Percentiles rank a stretch among this genome's conserved stretches.
Conservation (phyloP, 2,888 invertebrate species). For the Lacanobia wlatinum region DNA sequence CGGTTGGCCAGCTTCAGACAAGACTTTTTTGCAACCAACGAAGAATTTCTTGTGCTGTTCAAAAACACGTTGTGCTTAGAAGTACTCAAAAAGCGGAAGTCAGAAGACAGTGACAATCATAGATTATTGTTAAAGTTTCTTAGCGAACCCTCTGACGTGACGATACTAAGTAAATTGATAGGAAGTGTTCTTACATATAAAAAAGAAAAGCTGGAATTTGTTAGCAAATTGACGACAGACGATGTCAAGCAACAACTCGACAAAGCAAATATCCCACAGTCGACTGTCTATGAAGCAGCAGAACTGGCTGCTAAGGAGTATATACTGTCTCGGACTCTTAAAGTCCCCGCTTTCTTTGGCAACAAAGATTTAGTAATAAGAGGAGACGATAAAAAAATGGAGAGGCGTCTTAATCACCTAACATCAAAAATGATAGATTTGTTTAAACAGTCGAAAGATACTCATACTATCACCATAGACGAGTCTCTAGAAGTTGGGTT, state of each 20-base stretch:
- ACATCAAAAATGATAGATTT: conserved; percentile 15
- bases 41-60: conserved; percentile 39
- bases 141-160: conserved; percentile 2
- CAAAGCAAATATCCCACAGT: background rate
- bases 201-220: conserved; percentile 41
- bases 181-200: conserved; percentile 24
- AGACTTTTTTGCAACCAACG: conserved; percentile 43
- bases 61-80: conserved; percentile 38
- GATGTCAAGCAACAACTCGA: background rate
- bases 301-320: conserved; percentile 27
- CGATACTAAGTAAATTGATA: conserved; percentile 26
- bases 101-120: background rate
- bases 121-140: conserved; percentile 16
- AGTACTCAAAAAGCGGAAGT: conserved; percentile 29
- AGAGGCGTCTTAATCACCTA: conserved; percentile 30
- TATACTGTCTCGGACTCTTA: conserved; percentile 35
- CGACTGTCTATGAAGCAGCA: background rate
- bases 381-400: conserved; percentile 35
- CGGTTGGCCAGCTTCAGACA: conserved; percentile 42
- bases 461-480: conserved; percentile 36
- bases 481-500: conserved; percentile 35
- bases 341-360: conserved; percentile 54
- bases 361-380: conserved; percentile 53
- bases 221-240: conserved; percentile 15
- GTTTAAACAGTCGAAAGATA: conserved; percentile 14